phyloP scores from a whole-genome alignment of 1,140 invertebrate genomes.

The Oscheius sp. region DNA sequence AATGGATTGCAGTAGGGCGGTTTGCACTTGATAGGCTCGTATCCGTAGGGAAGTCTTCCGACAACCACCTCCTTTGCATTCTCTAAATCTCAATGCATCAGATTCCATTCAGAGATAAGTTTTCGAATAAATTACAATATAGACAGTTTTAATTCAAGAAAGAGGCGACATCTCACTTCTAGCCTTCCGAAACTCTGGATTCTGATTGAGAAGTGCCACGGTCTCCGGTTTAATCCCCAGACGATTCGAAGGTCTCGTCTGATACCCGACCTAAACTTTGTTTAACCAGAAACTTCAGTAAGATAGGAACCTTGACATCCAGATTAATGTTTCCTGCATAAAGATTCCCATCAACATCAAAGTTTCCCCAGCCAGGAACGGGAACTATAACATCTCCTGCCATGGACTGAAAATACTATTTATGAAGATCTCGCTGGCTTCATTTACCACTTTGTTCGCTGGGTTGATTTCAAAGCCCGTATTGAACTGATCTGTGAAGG shows the following conservation, averaged over 20 bases:
- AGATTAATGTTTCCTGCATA: constrained; percentile 37
- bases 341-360: constrained; percentile 38
- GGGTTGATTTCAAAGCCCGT: constrained; percentile 39
- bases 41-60: constrained; percentile 38
- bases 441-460: constrained; percentile 39
- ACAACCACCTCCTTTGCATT: constrained; percentile 37
- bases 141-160: not conserved
- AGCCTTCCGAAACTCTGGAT: constrained; percentile 36
- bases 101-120: no score
- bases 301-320: constrained; percentile 30
- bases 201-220: constrained; percentile 28
- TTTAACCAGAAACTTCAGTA: not conserved
- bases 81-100: constrained; percentile 30
- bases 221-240: constrained; percentile 42
- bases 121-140: no score
- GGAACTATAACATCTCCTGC: constrained; percentile 41
- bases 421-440: not conserved
- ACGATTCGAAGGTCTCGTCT: constrained; percentile 34
- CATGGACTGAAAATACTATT: constrained; percentile 18
- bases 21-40: constrained; percentile 43
- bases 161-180: constrained; percentile 32
- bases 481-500: constrained; percentile 43
- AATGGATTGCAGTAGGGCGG: constrained; percentile 42
- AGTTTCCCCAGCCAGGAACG: constrained; percentile 39
- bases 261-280: constrained; percentile 32